Percentiles rank a stretch among this genome's conserved stretches.
phyloP scores from a whole-genome alignment of 2,797 vertebrate species.

The Peromyscus aztecus region DNA sequence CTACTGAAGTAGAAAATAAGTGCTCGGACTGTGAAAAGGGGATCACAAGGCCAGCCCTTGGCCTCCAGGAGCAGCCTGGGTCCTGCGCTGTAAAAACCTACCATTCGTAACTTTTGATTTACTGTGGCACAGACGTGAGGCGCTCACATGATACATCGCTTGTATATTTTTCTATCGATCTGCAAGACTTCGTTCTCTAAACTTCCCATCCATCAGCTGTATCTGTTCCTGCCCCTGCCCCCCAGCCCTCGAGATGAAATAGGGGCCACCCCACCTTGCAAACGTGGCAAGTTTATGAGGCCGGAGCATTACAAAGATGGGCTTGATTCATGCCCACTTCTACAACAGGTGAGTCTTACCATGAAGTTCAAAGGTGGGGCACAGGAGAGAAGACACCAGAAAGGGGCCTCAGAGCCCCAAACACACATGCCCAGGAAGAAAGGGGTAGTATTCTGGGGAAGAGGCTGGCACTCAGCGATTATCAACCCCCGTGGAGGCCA shows the following conservation, averaged over 20 bases:
- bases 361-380: not conserved
- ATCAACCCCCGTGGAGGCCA: not conserved
- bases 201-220: slow-evolving; percentile 85
- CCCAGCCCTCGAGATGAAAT: slow-evolving; percentile 16
- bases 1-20: slow-evolving; percentile 67
- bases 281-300: slow-evolving; percentile 16
- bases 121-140: slow-evolving; percentile 79
- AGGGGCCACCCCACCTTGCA: slow-evolving; percentile 31
- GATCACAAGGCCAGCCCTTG: not conserved
- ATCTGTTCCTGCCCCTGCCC: slow-evolving; percentile 20
- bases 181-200: slow-evolving; percentile 82
- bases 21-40: slow-evolving; percentile 10
- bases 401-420: not conserved
- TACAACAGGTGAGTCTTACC: not conserved
- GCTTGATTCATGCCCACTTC: not conserved
- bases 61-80: slow-evolving; percentile 65
- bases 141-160: slow-evolving; percentile 83
- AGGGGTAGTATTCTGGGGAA: not conserved
- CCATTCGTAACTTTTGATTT: slow-evolving; percentile 86
- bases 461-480: accelerated
- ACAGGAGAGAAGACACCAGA: not conserved
- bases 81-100: slow-evolving; percentile 69
- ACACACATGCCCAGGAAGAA: not conserved
- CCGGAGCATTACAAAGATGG: slow-evolving; percentile 1
- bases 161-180: slow-evolving; percentile 85